Evolutionary conservation across 2,797 vertebrate species (phyloP).

Genomic region (Crotalus adamanteus): DNA sequence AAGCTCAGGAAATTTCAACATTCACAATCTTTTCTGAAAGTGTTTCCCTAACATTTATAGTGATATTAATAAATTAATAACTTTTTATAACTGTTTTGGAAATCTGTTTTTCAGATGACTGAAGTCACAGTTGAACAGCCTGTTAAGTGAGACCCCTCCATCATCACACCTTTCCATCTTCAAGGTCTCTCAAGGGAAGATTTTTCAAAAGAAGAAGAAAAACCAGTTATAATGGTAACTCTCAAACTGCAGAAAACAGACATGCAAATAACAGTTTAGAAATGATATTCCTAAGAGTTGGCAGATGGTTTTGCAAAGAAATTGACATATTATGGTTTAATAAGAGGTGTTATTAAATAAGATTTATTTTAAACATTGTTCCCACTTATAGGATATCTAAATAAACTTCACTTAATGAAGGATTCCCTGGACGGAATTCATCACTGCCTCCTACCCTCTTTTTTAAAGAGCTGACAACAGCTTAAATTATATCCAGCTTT

Average conservation of each 20-base stretch:
- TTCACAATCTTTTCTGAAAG: background rate
- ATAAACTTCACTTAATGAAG: background rate
- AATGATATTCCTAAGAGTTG: background rate
- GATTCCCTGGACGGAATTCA: background rate
- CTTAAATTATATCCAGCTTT: background rate
- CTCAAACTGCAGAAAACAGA: background rate
- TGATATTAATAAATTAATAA: background rate
- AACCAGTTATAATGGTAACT: background rate
- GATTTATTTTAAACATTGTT: background rate
- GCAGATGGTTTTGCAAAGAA: background rate
- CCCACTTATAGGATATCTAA: background rate
- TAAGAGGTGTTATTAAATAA: background rate
- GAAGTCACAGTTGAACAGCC: background rate
- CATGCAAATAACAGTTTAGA: background rate
- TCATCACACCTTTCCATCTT: background rate
- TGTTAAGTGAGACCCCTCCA: background rate
- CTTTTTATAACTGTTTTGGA: background rate
- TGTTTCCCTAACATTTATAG: background rate
- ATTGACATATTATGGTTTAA: background rate
- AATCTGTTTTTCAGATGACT: background rate
- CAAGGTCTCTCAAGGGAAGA: background rate
- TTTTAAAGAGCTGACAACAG: background rate
- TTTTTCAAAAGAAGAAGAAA: background rate
- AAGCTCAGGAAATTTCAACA: background rate
- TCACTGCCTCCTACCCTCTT: background rate